phyloP scores from a whole-genome alignment of 2,888 invertebrate species.

The Scaptomyza polygonia region DNA sequence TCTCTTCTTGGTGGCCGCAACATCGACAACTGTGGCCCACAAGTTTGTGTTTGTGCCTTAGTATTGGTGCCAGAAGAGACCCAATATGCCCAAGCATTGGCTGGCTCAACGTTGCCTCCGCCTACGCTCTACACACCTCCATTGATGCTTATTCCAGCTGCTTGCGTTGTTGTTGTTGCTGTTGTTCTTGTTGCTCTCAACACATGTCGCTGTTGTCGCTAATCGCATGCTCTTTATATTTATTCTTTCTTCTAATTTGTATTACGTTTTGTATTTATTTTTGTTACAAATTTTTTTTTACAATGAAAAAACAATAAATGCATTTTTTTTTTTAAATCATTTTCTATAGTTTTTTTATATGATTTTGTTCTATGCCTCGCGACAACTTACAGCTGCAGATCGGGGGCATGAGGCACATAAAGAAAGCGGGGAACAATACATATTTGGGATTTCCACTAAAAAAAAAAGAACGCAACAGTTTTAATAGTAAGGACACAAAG shows the following conservation, averaged over 20 bases:
- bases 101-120: slow-evolving; percentile 31
- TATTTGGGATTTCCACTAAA: neutral
- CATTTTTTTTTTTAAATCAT: too few species aligned
- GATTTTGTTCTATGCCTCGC: neutral
- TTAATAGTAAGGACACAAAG: neutral
- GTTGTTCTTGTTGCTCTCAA: neutral
- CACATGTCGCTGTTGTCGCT: slow-evolving; percentile 35
- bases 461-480: neutral
- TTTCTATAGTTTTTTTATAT: neutral
- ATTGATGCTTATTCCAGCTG: slow-evolving; percentile 20
- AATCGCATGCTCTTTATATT: slow-evolving; percentile 20
- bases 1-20: slow-evolving; percentile 59
- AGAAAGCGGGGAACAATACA: neutral
- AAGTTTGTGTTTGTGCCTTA: slow-evolving; percentile 59
- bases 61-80: slow-evolving; percentile 49
- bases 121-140: neutral
- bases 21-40: slow-evolving; percentile 82
- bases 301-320: neutral
- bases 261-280: slow-evolving; percentile 37
- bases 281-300: slow-evolving; percentile 7
- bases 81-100: slow-evolving; percentile 58
- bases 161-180: slow-evolving; percentile 3
- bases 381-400: slow-evolving; percentile 1
- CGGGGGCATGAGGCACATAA: neutral
- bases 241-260: slow-evolving; percentile 31